Conservation (phyloP, 1,140 invertebrate species). For the Trichoplusia ni region DNA sequence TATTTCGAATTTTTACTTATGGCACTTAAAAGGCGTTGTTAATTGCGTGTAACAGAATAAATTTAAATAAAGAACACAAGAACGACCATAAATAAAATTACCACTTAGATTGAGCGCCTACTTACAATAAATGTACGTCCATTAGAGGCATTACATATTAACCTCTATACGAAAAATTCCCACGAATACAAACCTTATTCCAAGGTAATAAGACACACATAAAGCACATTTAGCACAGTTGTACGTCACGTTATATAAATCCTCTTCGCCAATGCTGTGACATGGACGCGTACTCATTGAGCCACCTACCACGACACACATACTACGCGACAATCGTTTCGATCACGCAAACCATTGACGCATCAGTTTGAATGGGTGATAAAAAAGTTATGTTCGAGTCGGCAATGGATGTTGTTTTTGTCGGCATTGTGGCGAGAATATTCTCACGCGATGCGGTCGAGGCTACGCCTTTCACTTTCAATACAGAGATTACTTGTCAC, state of each 20-base stretch:
- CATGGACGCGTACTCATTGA: constrained; percentile 31
- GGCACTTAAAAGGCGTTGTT: too few relatives aligned
- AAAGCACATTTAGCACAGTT: constrained; percentile 9
- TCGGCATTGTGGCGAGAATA: constrained; percentile 8
- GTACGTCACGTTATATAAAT: constrained; percentile 29
- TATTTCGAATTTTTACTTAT: too few relatives aligned
- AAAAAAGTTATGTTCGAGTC: neutral
- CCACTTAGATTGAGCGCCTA: constrained; percentile 15
- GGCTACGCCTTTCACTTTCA: constrained; percentile 39
- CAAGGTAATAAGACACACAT: constrained; percentile 9
- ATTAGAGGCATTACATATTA: constrained; percentile 10
- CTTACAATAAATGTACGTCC: constrained; percentile 13
- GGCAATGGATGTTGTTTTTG: constrained; percentile 21
- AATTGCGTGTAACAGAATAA: too few relatives aligned
- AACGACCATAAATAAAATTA: constrained; percentile 23
- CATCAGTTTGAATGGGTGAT: neutral
- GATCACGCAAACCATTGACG: constrained; percentile 22
- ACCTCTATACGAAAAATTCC: neutral
- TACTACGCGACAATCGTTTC: neutral
- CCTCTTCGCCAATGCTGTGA: constrained; percentile 29
- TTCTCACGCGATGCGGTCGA: constrained; percentile 38
- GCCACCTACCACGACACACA: neutral
- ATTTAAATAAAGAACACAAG: constrained; percentile 8
- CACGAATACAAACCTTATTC: constrained; percentile 14
- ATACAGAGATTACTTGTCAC: constrained; percentile 34